A percentile compares a stretch with the other conserved stretches of the same genome.
phyloP scores from a whole-genome alignment of 1,140 invertebrate species.

The Calycopis cecrops region DNA sequence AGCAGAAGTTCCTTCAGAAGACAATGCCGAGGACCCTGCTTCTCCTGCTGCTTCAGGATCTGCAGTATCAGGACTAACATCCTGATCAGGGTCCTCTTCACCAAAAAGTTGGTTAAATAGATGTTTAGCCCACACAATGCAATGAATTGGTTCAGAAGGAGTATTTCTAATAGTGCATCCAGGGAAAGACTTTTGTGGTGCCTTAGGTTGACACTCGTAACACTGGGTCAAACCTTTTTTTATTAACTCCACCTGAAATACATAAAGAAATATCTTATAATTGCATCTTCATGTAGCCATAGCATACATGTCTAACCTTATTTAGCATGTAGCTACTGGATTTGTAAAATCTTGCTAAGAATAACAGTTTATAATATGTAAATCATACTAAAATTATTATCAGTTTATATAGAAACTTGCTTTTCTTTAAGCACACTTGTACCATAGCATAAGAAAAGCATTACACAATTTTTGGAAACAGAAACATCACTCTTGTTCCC shows the following conservation, averaged over 20 bases:
- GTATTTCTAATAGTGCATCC: constrained; percentile 99
- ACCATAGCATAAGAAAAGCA: no score
- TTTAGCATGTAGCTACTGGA: no score
- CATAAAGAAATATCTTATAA: no score
- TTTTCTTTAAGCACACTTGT: no score
- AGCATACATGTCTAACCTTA: no score
- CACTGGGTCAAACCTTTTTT: constrained; percentile 94
- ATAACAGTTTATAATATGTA: no score
- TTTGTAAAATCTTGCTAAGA: no score
- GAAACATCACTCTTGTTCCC: no score
- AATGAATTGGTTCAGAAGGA: constrained; percentile 99
- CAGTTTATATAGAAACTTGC: no score
- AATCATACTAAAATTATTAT: no score
- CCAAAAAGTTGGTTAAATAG: constrained; percentile 99
- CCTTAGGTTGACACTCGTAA: constrained; percentile 97
- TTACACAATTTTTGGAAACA: no score
- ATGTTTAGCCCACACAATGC: constrained; percentile 99
- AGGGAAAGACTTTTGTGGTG: constrained; percentile 94
- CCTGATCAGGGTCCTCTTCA: constrained; percentile 95
- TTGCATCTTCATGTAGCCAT: no score
- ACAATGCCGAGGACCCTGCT: constrained; percentile 63
- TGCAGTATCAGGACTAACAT: constrained; percentile 97
- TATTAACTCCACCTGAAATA: constrained; percentile 87
- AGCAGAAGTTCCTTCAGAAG: constrained; percentile 46
- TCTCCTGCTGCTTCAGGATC: constrained; percentile 88